Conservation (phyloP, 2,888 invertebrate genomes). For the Dasysyrphus albostriatus region DNA sequence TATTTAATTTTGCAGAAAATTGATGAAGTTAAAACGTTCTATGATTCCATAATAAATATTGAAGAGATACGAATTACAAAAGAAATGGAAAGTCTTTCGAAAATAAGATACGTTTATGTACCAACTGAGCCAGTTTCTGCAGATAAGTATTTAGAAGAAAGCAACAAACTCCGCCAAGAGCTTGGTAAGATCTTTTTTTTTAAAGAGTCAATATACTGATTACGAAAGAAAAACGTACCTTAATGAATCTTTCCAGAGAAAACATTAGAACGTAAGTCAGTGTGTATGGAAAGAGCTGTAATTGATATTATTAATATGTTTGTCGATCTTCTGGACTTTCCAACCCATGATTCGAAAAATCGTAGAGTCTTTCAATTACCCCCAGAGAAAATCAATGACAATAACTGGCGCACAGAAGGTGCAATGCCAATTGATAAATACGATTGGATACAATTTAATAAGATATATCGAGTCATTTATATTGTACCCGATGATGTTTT, state of each 20-base stretch:
- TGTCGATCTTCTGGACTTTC: conserved; percentile 85
- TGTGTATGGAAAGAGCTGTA: conserved; percentile 90
- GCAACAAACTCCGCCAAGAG: conserved; percentile 85
- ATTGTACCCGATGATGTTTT: conserved; percentile 80
- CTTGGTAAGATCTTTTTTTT: conserved; percentile 76
- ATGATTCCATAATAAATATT: conserved; percentile 87
- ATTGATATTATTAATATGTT: conserved; percentile 92
- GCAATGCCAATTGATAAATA: conserved; percentile 82
- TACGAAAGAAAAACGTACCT: neutral
- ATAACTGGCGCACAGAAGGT: conserved; percentile 83
- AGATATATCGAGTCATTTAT: conserved; percentile 81
- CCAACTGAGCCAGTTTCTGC: conserved; percentile 87
- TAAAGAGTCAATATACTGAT: neutral
- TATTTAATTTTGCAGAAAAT: conserved; percentile 77
- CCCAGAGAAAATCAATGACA: conserved; percentile 85
- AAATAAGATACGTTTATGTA: conserved; percentile 87
- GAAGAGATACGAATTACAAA: conserved; percentile 90
- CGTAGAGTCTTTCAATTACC: conserved; percentile 86
- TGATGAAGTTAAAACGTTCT: conserved; percentile 78
- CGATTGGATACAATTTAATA: conserved; percentile 83
- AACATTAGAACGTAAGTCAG: conserved; percentile 86
- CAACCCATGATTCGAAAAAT: conserved; percentile 85
- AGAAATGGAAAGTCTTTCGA: conserved; percentile 87
- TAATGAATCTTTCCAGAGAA: conserved; percentile 79
- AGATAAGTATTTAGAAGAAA: conserved; percentile 86